Conservation (phyloP, 2,113 vertebrate genomes). For the Albula glossodonta region DNA sequence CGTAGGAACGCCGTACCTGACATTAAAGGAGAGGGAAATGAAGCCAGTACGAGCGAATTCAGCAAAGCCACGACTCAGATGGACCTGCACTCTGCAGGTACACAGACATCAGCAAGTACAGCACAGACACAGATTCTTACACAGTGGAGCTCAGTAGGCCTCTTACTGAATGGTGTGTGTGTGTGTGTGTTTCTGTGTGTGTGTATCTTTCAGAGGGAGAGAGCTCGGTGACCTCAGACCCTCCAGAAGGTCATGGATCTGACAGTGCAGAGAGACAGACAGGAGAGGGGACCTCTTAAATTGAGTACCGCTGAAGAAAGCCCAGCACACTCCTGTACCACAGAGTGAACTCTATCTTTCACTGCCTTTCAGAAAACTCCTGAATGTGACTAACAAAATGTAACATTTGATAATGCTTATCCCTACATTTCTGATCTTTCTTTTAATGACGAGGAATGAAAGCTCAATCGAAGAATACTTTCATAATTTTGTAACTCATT, state of each 20-base stretch:
- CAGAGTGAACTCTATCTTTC: not conserved
- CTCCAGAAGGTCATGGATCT: slow-evolving; percentile 72
- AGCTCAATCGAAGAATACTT: not conserved
- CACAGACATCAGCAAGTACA: not conserved
- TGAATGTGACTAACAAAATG: not conserved
- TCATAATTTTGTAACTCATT: not conserved
- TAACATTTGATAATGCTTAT: not conserved
- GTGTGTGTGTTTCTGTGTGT: not conserved
- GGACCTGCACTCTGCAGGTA: slow-evolving; percentile 71
- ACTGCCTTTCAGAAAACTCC: not conserved
- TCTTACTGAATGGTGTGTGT: not conserved
- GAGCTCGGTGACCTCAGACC: slow-evolving; percentile 59
- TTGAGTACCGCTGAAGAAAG: not conserved
- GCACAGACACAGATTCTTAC: not conserved
- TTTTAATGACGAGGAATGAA: not conserved
- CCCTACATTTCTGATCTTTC: not conserved
- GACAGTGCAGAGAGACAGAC: slow-evolving; percentile 75
- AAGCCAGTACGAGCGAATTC: slow-evolving; percentile 80
- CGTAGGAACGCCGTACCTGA: slow-evolving; percentile 93
- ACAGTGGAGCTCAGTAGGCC: not conserved
- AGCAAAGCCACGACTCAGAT: slow-evolving; percentile 79
- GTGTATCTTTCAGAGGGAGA: slow-evolving; percentile 65
- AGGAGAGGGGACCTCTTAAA: slow-evolving; percentile 74
- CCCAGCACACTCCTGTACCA: not conserved
- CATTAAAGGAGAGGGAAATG: slow-evolving; percentile 74